Evolutionary conservation across 2,888 invertebrate genomes (phyloP), one percentile per base, ranked within the genome.

Genomic region (Isotomurus palustris): DNA sequence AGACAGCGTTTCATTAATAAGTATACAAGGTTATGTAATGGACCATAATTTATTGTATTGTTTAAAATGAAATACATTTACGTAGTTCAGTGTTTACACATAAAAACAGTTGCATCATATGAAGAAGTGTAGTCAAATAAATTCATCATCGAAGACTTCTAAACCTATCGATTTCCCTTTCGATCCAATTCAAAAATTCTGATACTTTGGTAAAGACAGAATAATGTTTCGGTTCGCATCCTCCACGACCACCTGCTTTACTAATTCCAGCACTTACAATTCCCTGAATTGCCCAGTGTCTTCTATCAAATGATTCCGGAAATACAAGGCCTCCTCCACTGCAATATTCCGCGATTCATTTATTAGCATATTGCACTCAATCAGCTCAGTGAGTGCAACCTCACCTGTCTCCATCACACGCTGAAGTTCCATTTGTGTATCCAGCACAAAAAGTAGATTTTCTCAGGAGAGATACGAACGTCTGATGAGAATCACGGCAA

Each of bases 371-470:
- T n/a, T n/a, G n/a, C n/a, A n/a, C n/a, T n/a, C n/a, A n/a, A n/a
- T n/a, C n/a, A n/a, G n/a, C n/a, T n/a, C n/a, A n/a, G n/a, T n/a
- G n/a, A n/a, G n/a, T n/a, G n/a, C n/a, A n/a, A n/a, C 52, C 40
- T 53, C 51, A 56, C 27, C 56, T 57, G 27, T 67, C 65, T 5
- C 66, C 68, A 43, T 64, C 68, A 44, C 62, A 68, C 0, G 66
- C 61, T n/a, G 55, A 58, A 1, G 62, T 64, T 69, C 75, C 77
- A 56, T 83, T 82, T 44, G 77, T 77, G 74, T 79, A 82, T 48
- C 83, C 83, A 53, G 81, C 84, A 71, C 84, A 84, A 69, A 84
- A 81, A 2, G 82, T 79, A 50, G 83, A 82, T 65, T 81, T 81
- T 52, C 82, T 80, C 14, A 84, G 70, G 50, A 82, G 78, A 57